phyloP scores from a whole-genome alignment of 2,797 vertebrate species.

The Acrossocheilus wenchowensis region DNA sequence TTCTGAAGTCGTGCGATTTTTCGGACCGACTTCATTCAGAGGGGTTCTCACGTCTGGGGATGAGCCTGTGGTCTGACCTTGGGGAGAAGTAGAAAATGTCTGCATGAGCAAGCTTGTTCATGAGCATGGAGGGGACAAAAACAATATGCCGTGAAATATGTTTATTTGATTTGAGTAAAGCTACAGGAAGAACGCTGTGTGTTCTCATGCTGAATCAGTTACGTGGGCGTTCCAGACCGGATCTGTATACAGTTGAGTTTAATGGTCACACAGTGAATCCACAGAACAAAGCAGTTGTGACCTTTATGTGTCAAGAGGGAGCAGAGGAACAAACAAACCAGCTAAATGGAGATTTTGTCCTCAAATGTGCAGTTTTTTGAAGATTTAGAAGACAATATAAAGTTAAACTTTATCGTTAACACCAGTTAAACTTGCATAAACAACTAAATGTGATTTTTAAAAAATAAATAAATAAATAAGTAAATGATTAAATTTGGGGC shows the following conservation, averaged over 20 bases:
- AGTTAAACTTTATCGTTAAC: too few species aligned
- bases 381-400: not conserved
- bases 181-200: constrained; percentile 8
- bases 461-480: too few species aligned
- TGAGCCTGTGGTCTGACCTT: constrained; percentile 65
- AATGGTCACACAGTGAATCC: constrained; percentile 17
- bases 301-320: constrained; percentile 50
- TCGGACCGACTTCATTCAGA: constrained; percentile 41
- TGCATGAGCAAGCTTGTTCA: constrained; percentile 4
- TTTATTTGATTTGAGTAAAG: constrained; percentile 12
- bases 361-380: not conserved
- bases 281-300: constrained; percentile 55
- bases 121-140: not conserved
- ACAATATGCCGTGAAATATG: not conserved
- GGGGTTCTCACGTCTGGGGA: constrained; percentile 37
- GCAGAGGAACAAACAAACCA: constrained; percentile 34
- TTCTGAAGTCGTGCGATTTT: constrained; percentile 50
- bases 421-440: not conserved
- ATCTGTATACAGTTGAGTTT: constrained; percentile 11
- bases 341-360: not conserved
- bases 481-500: not conserved
- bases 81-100: constrained; percentile 28
- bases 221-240: constrained; percentile 16
- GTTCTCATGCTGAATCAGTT: constrained; percentile 20
- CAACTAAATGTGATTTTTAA: not conserved